Evolutionary conservation across 2,797 vertebrate genomes (phyloP).

Genomic region (Microctenopoma stevenorrisi): DNA sequence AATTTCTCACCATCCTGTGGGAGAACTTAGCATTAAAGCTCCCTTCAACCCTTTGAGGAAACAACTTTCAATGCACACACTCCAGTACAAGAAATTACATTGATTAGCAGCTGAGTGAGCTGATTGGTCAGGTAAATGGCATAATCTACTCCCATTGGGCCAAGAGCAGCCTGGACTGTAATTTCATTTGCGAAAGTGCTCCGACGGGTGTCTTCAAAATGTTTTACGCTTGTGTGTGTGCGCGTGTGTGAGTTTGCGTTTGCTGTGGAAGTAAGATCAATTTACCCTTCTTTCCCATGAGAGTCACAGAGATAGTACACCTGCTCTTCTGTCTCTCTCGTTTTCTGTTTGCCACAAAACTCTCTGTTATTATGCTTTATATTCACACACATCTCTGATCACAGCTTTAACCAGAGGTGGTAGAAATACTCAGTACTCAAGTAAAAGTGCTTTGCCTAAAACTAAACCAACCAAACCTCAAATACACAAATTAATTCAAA

Average conservation of each 20-base stretch:
- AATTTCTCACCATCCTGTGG: conserved; percentile 16
- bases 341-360: conserved; percentile 17
- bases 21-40: conserved; percentile 35
- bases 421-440: no score
- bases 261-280: conserved; percentile 41
- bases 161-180: conserved; percentile 28
- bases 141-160: conserved; percentile 33
- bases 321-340: conserved; percentile 10
- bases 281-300: conserved; percentile 32
- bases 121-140: conserved; percentile 43
- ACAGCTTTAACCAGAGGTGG: no score
- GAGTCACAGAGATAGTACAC: conserved; percentile 37
- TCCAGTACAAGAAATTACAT: conserved; percentile 7
- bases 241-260: conserved; percentile 17
- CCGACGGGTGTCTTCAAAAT: conserved; percentile 40
- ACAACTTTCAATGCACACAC: conserved; percentile 13
- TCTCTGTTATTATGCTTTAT: conserved; percentile 1
- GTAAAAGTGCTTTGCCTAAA: no score
- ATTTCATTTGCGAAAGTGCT: conserved; percentile 55
- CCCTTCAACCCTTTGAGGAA: conserved; percentile 26
- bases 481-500: no score
- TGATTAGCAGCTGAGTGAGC: conserved; percentile 27
- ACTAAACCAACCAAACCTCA: no score
- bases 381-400: neutral
- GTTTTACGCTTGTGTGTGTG: conserved; percentile 31